These are phyloP conservation scores for Monopis laevigella DNA, from an alignment of 2,888 invertebrate species.

Conservation along the genomic window DNA sequence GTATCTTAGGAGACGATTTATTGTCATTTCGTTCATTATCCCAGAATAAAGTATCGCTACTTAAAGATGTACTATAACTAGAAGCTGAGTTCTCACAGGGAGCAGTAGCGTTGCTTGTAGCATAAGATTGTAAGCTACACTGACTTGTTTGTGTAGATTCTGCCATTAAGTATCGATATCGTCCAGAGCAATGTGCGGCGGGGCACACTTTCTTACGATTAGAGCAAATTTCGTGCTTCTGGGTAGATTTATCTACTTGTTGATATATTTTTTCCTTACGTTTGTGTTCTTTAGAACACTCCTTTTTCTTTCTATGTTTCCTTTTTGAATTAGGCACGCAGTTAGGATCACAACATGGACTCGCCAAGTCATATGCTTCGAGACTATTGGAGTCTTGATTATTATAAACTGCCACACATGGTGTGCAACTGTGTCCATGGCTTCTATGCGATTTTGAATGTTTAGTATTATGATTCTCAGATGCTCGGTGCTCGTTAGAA, in stretches of 20 bases:
- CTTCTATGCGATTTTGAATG: slow-evolving; percentile 40
- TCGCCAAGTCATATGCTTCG: slow-evolving; percentile 87
- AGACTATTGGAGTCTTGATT: slow-evolving; percentile 80
- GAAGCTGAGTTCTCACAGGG: slow-evolving; percentile 77
- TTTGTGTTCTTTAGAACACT: slow-evolving; percentile 70
- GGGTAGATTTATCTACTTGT: slow-evolving; percentile 56
- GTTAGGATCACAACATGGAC: slow-evolving; percentile 87
- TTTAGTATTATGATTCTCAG: slow-evolving; percentile 32
- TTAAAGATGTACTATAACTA: slow-evolving; percentile 85
- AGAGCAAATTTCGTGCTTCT: slow-evolving; percentile 51
- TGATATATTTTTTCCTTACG: slow-evolving; percentile 67
- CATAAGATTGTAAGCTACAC: slow-evolving; percentile 84
- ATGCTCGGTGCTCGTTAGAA: slow-evolving; percentile 36
- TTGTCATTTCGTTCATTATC: slow-evolving; percentile 66
- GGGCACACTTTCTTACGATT: slow-evolving; percentile 57
- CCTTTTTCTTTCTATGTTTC: slow-evolving; percentile 62
- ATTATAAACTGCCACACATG: slow-evolving; percentile 72
- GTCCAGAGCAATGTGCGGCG: slow-evolving; percentile 45
- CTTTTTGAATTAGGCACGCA: slow-evolving; percentile 76
- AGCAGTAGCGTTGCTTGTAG: slow-evolving; percentile 76
- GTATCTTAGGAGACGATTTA: slow-evolving; percentile 54
- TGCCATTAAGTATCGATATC: slow-evolving; percentile 71
- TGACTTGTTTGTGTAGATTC: slow-evolving; percentile 78
- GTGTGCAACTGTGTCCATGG: slow-evolving; percentile 73
- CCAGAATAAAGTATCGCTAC: slow-evolving; percentile 89